Conservation (phyloP, 2,113 vertebrate genomes). For the Sander lucioperca region DNA sequence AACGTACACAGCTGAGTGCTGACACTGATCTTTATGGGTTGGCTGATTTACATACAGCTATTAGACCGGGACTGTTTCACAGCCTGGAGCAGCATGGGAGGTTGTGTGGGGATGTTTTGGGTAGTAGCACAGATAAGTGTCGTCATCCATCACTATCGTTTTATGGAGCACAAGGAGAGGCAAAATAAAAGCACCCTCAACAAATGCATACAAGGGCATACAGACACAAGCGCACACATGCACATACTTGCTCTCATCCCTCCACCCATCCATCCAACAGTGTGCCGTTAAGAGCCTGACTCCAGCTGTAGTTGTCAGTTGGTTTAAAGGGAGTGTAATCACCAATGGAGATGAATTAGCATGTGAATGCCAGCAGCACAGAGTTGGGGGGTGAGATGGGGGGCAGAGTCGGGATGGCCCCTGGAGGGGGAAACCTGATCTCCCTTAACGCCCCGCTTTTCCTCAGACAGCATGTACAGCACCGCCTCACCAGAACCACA, state of each 20-base stretch:
- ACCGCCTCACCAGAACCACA: constrained; percentile 86
- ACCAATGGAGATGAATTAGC: constrained; percentile 96
- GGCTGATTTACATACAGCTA: constrained; percentile 79
- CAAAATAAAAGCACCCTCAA: constrained; percentile 62
- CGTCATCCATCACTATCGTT: constrained; percentile 72
- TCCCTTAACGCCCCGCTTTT: constrained; percentile 86
- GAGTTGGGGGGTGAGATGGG: constrained; percentile 76
- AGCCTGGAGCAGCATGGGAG: constrained; percentile 71
- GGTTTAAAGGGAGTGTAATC: constrained; percentile 95
- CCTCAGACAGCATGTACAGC: constrained; percentile 81
- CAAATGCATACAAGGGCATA: constrained; percentile 55
- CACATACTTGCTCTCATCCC: constrained; percentile 30
- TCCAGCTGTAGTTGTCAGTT: constrained; percentile 96
- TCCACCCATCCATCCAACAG: constrained; percentile 69
- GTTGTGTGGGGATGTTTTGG: constrained; percentile 58
- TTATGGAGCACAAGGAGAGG: constrained; percentile 58
- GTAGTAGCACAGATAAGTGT: constrained; percentile 65
- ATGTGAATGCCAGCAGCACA: constrained; percentile 92
- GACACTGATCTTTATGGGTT: constrained; percentile 78
- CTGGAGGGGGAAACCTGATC: constrained; percentile 90
- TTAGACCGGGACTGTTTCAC: constrained; percentile 68
- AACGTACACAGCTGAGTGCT: constrained; percentile 76
- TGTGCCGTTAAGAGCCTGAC: constrained; percentile 87
- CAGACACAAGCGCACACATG: constrained; percentile 13
- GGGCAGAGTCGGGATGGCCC: constrained; percentile 68